These are phyloP conservation scores for Cyrtorhinus lividipennis DNA, from an alignment of 1,140 invertebrate genomes.

Conservation along the genomic window DNA sequence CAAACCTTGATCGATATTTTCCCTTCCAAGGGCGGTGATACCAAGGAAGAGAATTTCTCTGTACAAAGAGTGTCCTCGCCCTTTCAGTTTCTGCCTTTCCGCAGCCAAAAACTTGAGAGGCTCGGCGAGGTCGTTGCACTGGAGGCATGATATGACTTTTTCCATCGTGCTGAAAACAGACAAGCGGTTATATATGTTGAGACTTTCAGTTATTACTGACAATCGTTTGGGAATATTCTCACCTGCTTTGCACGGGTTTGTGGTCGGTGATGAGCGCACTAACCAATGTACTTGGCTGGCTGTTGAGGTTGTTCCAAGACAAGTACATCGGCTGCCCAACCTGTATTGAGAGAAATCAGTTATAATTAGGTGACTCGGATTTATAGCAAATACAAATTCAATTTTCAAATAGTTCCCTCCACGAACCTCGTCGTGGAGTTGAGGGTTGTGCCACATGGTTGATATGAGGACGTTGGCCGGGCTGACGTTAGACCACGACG, in stretches of 20 bases:
- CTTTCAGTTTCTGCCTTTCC: constrained; percentile 48
- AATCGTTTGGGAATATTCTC: too few relatives aligned
- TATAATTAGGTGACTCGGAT: too few relatives aligned
- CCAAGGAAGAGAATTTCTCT: constrained; percentile 85
- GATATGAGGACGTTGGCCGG: constrained; percentile 38
- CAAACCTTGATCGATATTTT: constrained; percentile 60
- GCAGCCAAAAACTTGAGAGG: constrained; percentile 58
- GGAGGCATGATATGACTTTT: constrained; percentile 56
- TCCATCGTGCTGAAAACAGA: constrained; percentile 51
- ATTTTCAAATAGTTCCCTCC: not conserved
- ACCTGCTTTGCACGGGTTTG: constrained; percentile 37
- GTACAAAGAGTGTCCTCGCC: constrained; percentile 54
- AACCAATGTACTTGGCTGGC: constrained; percentile 40
- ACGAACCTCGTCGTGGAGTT: constrained; percentile 49
- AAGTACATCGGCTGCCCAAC: constrained; percentile 55
- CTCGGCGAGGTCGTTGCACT: constrained; percentile 56
- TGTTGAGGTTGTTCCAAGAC: constrained; percentile 45
- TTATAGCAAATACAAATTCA: not conserved
- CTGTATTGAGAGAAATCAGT: too few relatives aligned
- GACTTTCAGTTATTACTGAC: too few relatives aligned
- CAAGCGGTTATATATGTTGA: too few relatives aligned
- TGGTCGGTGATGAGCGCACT: constrained; percentile 49
- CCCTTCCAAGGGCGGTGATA: constrained; percentile 63
- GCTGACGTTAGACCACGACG: constrained; percentile 31
- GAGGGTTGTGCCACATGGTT: constrained; percentile 60